Evolutionary conservation across 2,113 vertebrate species (phyloP), one percentile per base, ranked within the genome.

Genomic region (Tangachromis dhanisi): DNA sequence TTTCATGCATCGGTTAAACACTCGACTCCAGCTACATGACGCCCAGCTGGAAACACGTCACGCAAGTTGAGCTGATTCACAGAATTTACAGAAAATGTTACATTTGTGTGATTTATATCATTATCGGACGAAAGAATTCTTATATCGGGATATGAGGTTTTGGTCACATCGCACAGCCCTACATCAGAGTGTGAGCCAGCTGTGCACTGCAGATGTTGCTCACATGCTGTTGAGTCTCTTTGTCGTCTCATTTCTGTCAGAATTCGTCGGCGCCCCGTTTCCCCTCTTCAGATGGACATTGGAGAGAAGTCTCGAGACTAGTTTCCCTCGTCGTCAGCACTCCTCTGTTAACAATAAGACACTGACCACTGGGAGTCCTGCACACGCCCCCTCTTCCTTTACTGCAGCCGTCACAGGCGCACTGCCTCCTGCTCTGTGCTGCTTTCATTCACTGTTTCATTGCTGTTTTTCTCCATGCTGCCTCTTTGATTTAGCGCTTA

Each of bases 111-210:
- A 21, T 11, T 54, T 54, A 11, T 0, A 6, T 54, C 9, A 2
- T 51, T n/a, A 51, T 51, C 8, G 0, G 4, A 19, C 0, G 5
- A 6, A 21, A 11, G 9, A 21, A 1, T 3, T 21, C 0, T 54
- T 0, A 7, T 54, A 54, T 54, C 3, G 0, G 51, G 51, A 54
- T 0, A 21, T 54, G 53, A 21, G n/a, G 2, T 11, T 0, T 0
- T 54, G 53, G 6, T 54, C 53, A 0, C 6, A 2, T 21, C 3
- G 1, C 51, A 0, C 51, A 54, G 5, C 51, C 51, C n/a, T 54
- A 2, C 87, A 68, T 89, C 76, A 57, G 54, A 0, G 6, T 54
- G 0, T 24, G 53, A 55, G 24, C 54, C 54, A 57, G 54, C 54
- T 57, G 54, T 57, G 24, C 87, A 33, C 49, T 12, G 79, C 90